Base-by-base conservation (phyloP, 2,888 invertebrate species). In the Apamea crenata region DNA sequence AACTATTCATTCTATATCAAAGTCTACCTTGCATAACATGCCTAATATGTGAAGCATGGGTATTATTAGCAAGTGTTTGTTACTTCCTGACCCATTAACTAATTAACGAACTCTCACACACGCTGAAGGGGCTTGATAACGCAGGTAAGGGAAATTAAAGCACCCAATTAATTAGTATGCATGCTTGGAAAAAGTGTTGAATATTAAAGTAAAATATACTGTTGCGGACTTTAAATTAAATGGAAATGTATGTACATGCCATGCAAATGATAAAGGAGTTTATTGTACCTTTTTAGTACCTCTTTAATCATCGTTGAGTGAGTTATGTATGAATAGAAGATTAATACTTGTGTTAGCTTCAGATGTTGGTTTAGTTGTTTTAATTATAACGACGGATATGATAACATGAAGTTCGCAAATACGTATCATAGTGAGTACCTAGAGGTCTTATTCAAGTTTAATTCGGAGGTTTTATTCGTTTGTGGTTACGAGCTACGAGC, bases 121-220 rank as follows among this genome's bases (percentile, higher is more conserved):
- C 77, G 70, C 76, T 74, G 70, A 76, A 81, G 47, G 78, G 68
- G 65, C 72, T 80, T 78, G 80, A 88, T 84, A 82, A 86, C 74
- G 75, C 53, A 78, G 77, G 80, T 74, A 68, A 84, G 68, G 81
- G 75, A 79, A 87, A 87, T 85, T 87, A 85, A 85, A 82, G 53
- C 61, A 66, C 36, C 72, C 78, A 71, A 84, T 88, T 87, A 86
- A 87, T 88, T 88, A 83, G 29, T 78, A 86, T 86, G 73, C 83
- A 81, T 76, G 74, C 78, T 67, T 79, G 65, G 47, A 85, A 85
- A 82, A 83, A 79, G 73, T 86, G 77, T 86, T 87, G 75, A 79
- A 85, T 86, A 88, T 82, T 68, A 76, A 81, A 77, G 76, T 77
- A 78, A 82, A 74, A 83, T 74, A 80, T 74, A 84, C 73, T 76